Evolutionary conservation across 2,113 vertebrate genomes (phyloP).

Genomic region (Loxodonta africana): DNA sequence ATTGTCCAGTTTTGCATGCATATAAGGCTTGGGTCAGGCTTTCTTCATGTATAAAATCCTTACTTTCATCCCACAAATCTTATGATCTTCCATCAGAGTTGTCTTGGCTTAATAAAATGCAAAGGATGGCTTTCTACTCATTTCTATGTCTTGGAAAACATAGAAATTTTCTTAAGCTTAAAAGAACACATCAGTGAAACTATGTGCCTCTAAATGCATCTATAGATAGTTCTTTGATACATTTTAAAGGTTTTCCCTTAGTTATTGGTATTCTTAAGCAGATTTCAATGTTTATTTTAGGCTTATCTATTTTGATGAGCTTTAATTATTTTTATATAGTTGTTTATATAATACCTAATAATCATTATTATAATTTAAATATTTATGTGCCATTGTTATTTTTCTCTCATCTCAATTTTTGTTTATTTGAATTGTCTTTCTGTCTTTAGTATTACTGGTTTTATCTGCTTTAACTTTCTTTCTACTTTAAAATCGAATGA

Average conservation of each 20-base stretch:
- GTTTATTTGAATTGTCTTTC: not conserved
- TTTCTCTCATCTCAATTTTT: not conserved
- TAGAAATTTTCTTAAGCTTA: not conserved
- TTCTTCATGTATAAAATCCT: too few species aligned
- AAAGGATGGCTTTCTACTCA: not conserved
- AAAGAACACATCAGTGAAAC: not conserved
- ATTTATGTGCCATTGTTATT: not conserved
- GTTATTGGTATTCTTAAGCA: not conserved
- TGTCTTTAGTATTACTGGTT: not conserved
- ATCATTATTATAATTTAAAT: not conserved
- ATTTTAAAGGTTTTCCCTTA: not conserved
- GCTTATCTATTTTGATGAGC: not conserved
- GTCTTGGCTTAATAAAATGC: not conserved
- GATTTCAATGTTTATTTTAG: not conserved
- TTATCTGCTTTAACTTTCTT: not conserved
- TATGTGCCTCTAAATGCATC: not conserved
- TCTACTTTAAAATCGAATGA: not conserved
- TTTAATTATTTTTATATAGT: not conserved
- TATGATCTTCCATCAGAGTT: not conserved
- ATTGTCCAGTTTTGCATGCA: too few species aligned
- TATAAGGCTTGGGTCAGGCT: too few species aligned
- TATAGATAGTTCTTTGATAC: constrained; percentile 4
- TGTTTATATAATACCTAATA: not conserved
- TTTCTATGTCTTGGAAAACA: not conserved
- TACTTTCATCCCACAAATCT: too few species aligned